phyloP scores from a whole-genome alignment of 2,888 invertebrate genomes.

The Muscina levida region DNA sequence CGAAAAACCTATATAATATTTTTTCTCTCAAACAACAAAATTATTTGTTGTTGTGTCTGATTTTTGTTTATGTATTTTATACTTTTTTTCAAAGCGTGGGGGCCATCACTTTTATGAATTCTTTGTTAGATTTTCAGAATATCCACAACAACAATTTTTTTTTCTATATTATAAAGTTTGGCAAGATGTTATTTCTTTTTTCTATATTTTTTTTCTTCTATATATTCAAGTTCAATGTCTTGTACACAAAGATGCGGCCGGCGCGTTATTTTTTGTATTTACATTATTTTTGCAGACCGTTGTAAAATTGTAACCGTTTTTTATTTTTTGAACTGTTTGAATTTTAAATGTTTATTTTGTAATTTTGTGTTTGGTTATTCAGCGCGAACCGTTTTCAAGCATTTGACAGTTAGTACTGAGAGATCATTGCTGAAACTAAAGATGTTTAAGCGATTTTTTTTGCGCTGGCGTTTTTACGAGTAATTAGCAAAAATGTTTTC shows the following conservation, averaged over 20 bases:
- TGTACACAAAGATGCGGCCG: neutral
- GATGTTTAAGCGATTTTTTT: slow-evolving; percentile 25
- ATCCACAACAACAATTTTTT: too few species aligned
- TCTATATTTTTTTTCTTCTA: neutral
- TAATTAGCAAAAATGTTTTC: slow-evolving; percentile 2
- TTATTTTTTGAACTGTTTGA: too few species aligned
- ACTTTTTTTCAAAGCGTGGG: neutral
- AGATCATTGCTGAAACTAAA: slow-evolving; percentile 10
- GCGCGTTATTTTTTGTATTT: neutral
- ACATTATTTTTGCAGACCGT: neutral
- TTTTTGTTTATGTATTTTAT: too few species aligned
- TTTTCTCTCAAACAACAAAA: too few species aligned
- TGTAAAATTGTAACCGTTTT: neutral
- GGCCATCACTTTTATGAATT: too few species aligned
- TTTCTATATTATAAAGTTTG: too few species aligned
- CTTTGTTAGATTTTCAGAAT: too few species aligned
- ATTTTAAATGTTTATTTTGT: too few species aligned
- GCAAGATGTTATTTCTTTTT: too few species aligned
- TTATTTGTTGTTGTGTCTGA: too few species aligned
- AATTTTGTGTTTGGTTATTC: neutral
- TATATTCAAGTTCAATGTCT: slow-evolving; percentile 23
- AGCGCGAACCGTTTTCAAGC: slow-evolving; percentile 31
- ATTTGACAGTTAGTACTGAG: slow-evolving; percentile 27
- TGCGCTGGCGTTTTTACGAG: neutral
- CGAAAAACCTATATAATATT: too few species aligned